Evolutionary conservation across 2,113 vertebrate genomes (phyloP).

Genomic region (Propithecus coquereli): DNA sequence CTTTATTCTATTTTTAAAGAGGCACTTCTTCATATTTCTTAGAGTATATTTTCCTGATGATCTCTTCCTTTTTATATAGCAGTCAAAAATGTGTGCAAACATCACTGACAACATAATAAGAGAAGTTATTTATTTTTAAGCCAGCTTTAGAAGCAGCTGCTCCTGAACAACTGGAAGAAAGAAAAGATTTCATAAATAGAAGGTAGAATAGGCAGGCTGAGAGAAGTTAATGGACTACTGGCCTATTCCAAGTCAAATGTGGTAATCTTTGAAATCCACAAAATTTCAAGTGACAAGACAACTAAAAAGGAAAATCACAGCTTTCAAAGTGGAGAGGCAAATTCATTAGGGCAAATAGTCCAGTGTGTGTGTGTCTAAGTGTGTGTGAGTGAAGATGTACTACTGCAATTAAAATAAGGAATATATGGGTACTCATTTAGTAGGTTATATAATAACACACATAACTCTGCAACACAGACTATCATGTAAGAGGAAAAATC

Average conservation of each 20-base stretch:
- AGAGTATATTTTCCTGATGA: slow-evolving; percentile 42
- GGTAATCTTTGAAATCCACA: neutral
- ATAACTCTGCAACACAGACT: slow-evolving; percentile 46
- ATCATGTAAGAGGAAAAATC: neutral
- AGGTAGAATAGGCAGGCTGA: neutral
- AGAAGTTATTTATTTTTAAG: slow-evolving; percentile 65
- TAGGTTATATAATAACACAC: slow-evolving; percentile 51
- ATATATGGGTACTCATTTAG: slow-evolving; percentile 47
- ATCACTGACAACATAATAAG: slow-evolving; percentile 38
- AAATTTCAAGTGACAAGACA: slow-evolving; percentile 43
- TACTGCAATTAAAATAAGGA: neutral
- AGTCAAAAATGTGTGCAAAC: slow-evolving; percentile 69
- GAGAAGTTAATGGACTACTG: neutral
- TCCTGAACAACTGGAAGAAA: slow-evolving; percentile 10
- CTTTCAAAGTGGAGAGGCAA: slow-evolving; percentile 46
- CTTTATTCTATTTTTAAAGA: slow-evolving; percentile 56
- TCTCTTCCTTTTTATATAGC: slow-evolving; percentile 30
- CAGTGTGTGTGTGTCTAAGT: neutral
- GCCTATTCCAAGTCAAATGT: slow-evolving; percentile 45
- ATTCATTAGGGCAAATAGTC: slow-evolving; percentile 43
- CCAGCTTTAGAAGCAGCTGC: slow-evolving; percentile 53
- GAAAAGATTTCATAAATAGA: neutral
- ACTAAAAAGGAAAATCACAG: slow-evolving; percentile 20
- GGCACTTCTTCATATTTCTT: slow-evolving; percentile 62
- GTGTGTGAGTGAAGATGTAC: neutral